Percentiles rank a stretch among this genome's conserved stretches.
These are phyloP conservation scores for Anoplophora glabripennis DNA, from an alignment of 1,140 invertebrate genomes.

Conservation along the genomic window DNA sequence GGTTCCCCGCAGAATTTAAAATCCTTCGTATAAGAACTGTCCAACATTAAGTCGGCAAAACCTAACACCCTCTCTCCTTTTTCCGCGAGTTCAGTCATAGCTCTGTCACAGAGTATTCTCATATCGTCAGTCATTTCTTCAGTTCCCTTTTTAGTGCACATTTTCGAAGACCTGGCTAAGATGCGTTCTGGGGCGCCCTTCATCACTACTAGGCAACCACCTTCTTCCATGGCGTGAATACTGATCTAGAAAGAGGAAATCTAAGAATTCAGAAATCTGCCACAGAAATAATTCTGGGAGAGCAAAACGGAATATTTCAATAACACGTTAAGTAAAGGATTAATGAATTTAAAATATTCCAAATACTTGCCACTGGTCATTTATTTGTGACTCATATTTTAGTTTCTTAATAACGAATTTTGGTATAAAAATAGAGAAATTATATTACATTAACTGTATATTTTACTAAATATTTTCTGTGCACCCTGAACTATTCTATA, in stretches of 20 bases:
- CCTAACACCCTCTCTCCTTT: slow-evolving; percentile 86
- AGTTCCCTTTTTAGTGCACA: slow-evolving; percentile 67
- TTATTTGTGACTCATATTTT: too few relatives aligned
- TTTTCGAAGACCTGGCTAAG: slow-evolving; percentile 71
- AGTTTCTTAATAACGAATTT: too few relatives aligned
- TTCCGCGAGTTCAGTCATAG: slow-evolving; percentile 78
- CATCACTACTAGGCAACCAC: slow-evolving; percentile 66
- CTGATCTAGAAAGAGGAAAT: slow-evolving; percentile 34
- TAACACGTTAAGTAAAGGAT: too few relatives aligned
- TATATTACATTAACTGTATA: too few relatives aligned
- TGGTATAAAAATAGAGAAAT: too few relatives aligned
- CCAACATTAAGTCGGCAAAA: slow-evolving; percentile 68
- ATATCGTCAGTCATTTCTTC: slow-evolving; percentile 58
- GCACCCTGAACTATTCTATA: too few relatives aligned
- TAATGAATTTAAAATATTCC: too few relatives aligned
- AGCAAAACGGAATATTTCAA: too few relatives aligned
- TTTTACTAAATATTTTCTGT: too few relatives aligned
- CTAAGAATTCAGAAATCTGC: neutral
- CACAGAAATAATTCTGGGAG: too few relatives aligned
- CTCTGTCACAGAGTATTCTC: slow-evolving; percentile 49
- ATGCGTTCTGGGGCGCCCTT: slow-evolving; percentile 93
- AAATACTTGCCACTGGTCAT: too few relatives aligned
- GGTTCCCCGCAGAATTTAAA: slow-evolving; percentile 63
- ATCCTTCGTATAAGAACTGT: slow-evolving; percentile 49
- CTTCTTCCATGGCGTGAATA: slow-evolving; percentile 37